Conservation (phyloP, 2,113 vertebrate genomes). For the human (Homo sapiens) region DNA sequence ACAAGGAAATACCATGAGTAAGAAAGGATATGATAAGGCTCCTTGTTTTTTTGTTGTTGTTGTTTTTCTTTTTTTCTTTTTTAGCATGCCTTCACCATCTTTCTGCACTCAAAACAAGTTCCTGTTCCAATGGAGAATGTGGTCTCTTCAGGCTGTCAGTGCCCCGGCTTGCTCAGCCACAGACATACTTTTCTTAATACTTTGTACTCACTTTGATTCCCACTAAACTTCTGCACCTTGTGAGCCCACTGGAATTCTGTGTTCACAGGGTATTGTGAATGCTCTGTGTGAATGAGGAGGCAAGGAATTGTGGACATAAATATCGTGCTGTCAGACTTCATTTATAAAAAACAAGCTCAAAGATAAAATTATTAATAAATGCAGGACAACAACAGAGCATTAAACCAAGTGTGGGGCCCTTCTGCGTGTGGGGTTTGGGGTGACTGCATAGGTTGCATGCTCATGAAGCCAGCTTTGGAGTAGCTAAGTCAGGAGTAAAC, state of each 20-base stretch:
- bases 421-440: background rate
- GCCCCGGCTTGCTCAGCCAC: background rate
- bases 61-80: too few relatives aligned
- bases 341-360: background rate
- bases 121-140: background rate
- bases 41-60: background rate
- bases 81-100: background rate
- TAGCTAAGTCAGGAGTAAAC: background rate
- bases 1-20: background rate
- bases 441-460: background rate
- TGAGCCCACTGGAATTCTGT: background rate
- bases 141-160: background rate
- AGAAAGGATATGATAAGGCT: background rate
- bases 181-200: background rate
- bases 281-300: background rate
- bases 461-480: background rate
- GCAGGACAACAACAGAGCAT: background rate
- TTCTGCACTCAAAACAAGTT: background rate
- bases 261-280: background rate
- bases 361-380: background rate
- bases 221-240: background rate
- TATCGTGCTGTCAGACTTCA: background rate
- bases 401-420: background rate
- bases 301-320: background rate
- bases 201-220: background rate